Conservation (phyloP, 1,140 invertebrate species). For the Xylocopa sonorina region DNA sequence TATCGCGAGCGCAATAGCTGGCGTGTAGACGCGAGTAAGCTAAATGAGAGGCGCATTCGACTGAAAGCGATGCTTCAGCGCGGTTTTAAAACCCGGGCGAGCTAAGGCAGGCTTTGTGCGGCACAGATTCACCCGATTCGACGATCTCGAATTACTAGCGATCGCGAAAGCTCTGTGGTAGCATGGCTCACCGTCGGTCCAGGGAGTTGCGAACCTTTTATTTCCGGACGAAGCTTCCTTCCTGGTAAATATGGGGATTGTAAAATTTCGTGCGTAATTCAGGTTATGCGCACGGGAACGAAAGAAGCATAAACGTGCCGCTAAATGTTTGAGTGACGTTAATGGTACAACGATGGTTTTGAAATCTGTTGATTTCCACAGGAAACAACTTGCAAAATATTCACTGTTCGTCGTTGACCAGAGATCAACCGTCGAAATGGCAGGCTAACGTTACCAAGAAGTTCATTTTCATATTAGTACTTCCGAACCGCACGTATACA, state of each 20-base stretch:
- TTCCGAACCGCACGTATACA: not conserved
- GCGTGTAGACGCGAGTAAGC: not conserved
- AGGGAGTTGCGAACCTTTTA: not conserved
- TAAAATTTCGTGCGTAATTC: not conserved
- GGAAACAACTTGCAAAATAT: no score
- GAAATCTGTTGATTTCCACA: no score
- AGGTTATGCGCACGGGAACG: no score
- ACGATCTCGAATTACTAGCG: not conserved
- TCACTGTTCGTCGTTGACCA: no score
- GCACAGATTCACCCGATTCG: not conserved
- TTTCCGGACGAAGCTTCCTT: not conserved
- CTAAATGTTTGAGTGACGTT: no score
- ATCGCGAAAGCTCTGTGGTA: not conserved
- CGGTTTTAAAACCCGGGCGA: conserved; percentile 38
- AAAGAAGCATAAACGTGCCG: no score
- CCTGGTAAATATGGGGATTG: not conserved
- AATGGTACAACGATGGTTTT: no score
- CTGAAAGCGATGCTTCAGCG: conserved; percentile 20
- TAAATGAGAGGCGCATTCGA: conserved; percentile 40
- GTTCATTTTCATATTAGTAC: not conserved
- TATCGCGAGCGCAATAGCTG: conserved; percentile 48
- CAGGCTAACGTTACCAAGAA: no score
- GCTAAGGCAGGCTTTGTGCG: not conserved
- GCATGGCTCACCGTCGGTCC: no score
- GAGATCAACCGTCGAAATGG: not conserved